Base-by-base conservation (phyloP, 2,888 invertebrate species). In the Drosophila lacicola region DNA sequence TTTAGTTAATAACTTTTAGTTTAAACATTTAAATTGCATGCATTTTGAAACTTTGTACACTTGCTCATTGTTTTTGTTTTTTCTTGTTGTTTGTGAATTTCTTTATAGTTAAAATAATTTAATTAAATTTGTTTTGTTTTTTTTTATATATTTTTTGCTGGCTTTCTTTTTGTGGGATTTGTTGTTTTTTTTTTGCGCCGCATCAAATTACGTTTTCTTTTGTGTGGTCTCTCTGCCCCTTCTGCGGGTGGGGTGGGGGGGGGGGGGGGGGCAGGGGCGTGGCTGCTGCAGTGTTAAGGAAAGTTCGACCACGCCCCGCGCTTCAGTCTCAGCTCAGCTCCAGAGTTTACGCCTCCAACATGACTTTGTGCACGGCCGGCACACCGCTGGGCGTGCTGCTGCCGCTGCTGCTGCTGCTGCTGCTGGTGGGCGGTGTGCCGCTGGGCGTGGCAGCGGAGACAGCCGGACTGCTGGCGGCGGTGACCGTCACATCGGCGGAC, bases 261-360 rank as follows among this genome's bases (percentile, higher is more conserved):
- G 54, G 47, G 45, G 2, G 6, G 25, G 29, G 29, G 29, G 29
- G 29, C 29, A 2, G 29, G 54, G 47, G 45, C 41, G 69, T 33
- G 58, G 50, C 46, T 57, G 60, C 10, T 44, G 57, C 19, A 21
- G 45, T 60, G 19, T 56, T 80, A 80, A 80, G 78, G 78, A 80
- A 80, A 80, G 42, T 49, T 41, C 44, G 37, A 9, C 54, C 69
- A 74, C 62, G 33, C 33, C 39, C 21, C 36, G 53, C 61, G 21
- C 53, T 39, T 64, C 61, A 62, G 53, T 62, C 57, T 51, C 58
- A 39, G 46, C 54, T 53, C 61, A 36, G 50, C 51, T 67, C 41
- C 33, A 19, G 14, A 93, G 91, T 77, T 94, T 94, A 95, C 94
- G 95, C 94, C 91, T 95, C 95, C 89, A 95, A 90, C 93, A 95